A percentile compares a stretch with the other conserved stretches of the same genome.
phyloP scores from a whole-genome alignment of 2,888 invertebrate genomes.

The Drosophila parthenogenetica region DNA sequence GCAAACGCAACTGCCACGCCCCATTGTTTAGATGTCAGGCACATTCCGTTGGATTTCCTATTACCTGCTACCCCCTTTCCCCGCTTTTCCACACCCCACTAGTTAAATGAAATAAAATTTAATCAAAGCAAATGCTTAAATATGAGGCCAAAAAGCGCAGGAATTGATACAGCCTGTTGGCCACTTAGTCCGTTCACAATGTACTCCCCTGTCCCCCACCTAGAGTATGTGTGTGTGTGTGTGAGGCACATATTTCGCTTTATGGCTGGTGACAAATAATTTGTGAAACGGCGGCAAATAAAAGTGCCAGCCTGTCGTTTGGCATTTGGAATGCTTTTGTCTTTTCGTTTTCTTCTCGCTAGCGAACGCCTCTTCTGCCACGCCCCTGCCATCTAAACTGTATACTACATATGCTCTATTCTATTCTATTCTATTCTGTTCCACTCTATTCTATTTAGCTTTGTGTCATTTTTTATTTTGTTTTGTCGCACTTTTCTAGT shows the following conservation, averaged over 20 bases:
- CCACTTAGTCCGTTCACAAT: conserved; percentile 61
- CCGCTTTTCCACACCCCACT: background rate
- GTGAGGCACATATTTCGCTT: conserved; percentile 60
- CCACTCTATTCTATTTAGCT: conserved; percentile 1
- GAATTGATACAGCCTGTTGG: conserved; percentile 78
- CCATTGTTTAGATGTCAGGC: conserved; percentile 38
- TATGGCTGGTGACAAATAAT: conserved; percentile 80
- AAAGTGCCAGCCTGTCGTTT: conserved; percentile 64
- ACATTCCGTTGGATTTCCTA: conserved; percentile 24
- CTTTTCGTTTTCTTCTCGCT: conserved; percentile 15
- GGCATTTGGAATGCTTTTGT: conserved; percentile 74
- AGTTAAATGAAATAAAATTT: conserved; percentile 64
- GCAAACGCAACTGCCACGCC: conserved; percentile 40
- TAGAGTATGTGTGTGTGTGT: conserved; percentile 31
- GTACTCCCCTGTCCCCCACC: background rate
- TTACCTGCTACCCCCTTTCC: background rate
- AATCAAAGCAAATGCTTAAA: conserved; percentile 59
- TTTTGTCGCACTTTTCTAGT: conserved; percentile 51
- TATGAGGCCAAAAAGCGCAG: conserved; percentile 66
- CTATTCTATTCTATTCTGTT: no score
- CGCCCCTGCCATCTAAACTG: no score
- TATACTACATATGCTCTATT: no score
- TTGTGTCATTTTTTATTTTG: conserved; percentile 46
- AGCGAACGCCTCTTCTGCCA: no score
- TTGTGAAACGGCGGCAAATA: conserved; percentile 78